phyloP scores from a whole-genome alignment of 2,888 invertebrate genomes.

The Cryptus viduatorius region DNA sequence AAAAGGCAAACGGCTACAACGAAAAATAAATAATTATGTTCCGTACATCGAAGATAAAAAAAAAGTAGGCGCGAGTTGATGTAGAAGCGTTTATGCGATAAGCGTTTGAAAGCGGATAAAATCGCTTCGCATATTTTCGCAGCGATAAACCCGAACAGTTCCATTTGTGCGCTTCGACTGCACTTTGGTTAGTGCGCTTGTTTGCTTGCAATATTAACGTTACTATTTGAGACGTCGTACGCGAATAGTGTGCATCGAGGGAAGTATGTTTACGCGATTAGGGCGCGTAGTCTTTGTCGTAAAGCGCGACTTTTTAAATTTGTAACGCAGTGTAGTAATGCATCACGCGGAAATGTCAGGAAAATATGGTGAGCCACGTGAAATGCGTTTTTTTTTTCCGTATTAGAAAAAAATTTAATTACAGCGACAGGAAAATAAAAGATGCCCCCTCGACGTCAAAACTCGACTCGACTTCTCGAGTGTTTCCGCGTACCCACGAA shows the following conservation, averaged over 20 bases:
- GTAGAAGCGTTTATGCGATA: conserved; percentile 34
- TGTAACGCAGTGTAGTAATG: background rate
- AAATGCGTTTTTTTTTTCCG: background rate
- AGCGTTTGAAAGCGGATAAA: conserved; percentile 8
- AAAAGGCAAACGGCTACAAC: background rate
- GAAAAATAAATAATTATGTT: background rate
- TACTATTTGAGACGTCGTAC: background rate
- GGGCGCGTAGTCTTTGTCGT: background rate
- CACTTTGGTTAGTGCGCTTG: background rate
- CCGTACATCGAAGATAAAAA: background rate
- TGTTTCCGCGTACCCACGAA: too few relatives aligned
- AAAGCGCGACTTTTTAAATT: background rate
- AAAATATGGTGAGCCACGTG: conserved; percentile 42
- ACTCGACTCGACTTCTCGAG: too few relatives aligned
- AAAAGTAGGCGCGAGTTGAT: background rate
- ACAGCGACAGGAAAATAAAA: too few relatives aligned
- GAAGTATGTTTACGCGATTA: too few relatives aligned
- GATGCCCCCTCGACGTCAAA: too few relatives aligned
- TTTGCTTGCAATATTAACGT: background rate
- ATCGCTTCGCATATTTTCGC: conserved; percentile 30
- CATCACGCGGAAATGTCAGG: background rate
- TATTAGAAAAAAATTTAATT: too few relatives aligned
- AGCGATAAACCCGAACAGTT: conserved; percentile 3
- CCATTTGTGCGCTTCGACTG: background rate
- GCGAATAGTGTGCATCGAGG: too few relatives aligned